Evolutionary conservation across 2,113 vertebrate genomes (phyloP).

Genomic region (human): GRCh38 chr11:10784001-10784500

Average conservation of each 20-base stretch:
- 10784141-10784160: background rate
- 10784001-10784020: background rate
- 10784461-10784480: rapidly evolving
- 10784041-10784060: no score
- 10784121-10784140: background rate
- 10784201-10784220: background rate
- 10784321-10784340: background rate
- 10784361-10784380: background rate
- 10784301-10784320: background rate
- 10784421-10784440: background rate
- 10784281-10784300: background rate
- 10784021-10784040: background rate
- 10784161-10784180: background rate
- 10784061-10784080: background rate
- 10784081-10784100: background rate
- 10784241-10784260: background rate
- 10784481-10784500: rapidly evolving
- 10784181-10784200: background rate
- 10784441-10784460: background rate
- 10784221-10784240: background rate
- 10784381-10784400: background rate
- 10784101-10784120: background rate
- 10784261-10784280: background rate
- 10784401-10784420: background rate
- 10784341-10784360: background rate